Base-by-base conservation (phyloP, 2,113 vertebrate genomes). In the Benitochromis conjunctus region DNA sequence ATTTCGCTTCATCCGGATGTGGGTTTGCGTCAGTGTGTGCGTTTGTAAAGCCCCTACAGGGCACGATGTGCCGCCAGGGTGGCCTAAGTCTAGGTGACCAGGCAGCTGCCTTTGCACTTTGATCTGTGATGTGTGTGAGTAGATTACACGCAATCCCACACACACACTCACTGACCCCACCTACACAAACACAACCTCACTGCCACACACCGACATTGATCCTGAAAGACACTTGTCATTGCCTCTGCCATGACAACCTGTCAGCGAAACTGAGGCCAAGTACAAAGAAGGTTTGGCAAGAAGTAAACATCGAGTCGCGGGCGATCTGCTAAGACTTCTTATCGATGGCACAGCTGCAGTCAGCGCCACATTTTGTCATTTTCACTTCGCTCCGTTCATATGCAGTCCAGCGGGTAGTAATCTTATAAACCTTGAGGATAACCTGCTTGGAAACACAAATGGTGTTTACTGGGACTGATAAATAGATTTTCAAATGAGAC, bases 81-180 rank as follows among this genome's bases (percentile, higher is more conserved):
- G 95, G 95, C 90, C 93, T 19, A 58, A 76, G 83, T 46, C 81
- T 80, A 85, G 88, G 79, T 88, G 91, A 88, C 91, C 87, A 41
- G 76, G 85, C 88, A 62, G 90, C 92, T 85, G 88, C 88, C 19
- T 79, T 80, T 46, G 38, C 62, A 29, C 88, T 94, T 93, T 95
- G 93, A 95, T 95, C 92, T 89, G 56, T 71, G 91, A 82, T 84
- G 88, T 90, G 91, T 92, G 91, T 88, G 91, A 92, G 87, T 69
- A 87, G 91, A 91, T 92, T 90, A 92, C 85, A 55, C 54, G 64
- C 60, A 34, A n/a, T 26, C 64, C 51, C 34, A 31, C 26, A 26
- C 18, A 36, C 18, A 12, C 60, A n/a, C 31, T 11, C 10, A n/a
- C 26, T 86, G 76, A 89, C 80, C 81, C 29, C 78, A 80, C 62